phyloP scores from a whole-genome alignment of 2,113 vertebrate species.

The Helogale parvula region DNA sequence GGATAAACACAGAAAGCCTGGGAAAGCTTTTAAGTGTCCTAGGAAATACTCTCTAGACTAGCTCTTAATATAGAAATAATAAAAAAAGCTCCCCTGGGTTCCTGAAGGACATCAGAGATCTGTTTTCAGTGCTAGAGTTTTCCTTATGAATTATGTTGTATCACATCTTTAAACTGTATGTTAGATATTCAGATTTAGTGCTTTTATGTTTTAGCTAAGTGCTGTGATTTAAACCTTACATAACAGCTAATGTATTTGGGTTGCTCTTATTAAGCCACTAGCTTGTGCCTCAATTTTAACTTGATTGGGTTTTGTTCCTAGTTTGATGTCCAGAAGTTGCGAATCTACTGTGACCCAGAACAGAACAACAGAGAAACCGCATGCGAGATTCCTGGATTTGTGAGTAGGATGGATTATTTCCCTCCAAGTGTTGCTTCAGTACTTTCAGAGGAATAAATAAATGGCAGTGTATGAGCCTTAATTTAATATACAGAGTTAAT shows the following conservation, averaged over 20 bases:
- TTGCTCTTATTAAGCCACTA: neutral
- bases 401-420: constrained; percentile 86
- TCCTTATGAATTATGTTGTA: neutral
- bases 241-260: neutral
- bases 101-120: neutral
- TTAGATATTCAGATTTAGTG: neutral
- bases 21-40: neutral
- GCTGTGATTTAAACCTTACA: neutral
- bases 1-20: neutral
- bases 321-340: constrained; percentile 97
- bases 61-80: neutral
- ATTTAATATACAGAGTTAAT: constrained; percentile 42
- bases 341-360: constrained; percentile 98
- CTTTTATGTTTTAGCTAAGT: constrained; percentile 5
- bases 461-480: neutral
- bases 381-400: constrained; percentile 97
- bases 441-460: constrained; percentile 26
- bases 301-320: constrained; percentile 78
- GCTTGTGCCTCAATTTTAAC: neutral
- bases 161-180: neutral
- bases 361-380: constrained; percentile 95
- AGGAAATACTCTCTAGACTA: neutral
- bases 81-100: neutral
- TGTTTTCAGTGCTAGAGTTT: neutral
- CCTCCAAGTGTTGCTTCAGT: neutral